A percentile compares a stretch with the other conserved stretches of the same genome.
Evolutionary conservation across 2,113 vertebrate genomes (phyloP).

Genomic region (Nibea albiflora): DNA sequence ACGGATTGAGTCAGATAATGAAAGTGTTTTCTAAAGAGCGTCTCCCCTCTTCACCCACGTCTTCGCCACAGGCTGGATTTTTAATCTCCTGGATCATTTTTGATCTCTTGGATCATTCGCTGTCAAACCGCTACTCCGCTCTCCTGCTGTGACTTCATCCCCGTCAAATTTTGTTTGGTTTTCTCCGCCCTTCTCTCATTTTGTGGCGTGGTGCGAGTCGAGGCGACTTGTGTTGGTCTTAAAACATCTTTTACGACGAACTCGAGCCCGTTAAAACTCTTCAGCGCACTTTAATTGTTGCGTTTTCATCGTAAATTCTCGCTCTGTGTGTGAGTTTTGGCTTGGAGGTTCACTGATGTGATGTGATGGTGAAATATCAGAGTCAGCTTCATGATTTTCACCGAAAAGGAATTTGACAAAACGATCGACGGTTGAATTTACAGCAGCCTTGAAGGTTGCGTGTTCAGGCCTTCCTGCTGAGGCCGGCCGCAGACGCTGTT

Average conservation of each 20-base stretch:
- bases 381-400: not conserved
- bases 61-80: constrained; percentile 61
- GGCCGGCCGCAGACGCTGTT: no score
- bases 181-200: not conserved
- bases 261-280: not conserved
- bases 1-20: constrained; percentile 65
- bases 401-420: not conserved
- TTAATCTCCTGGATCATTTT: constrained; percentile 75
- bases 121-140: constrained; percentile 36
- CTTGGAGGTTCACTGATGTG: not conserved
- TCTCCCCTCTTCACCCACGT: constrained; percentile 36
- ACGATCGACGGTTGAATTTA: no score
- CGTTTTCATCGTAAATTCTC: constrained; percentile 22
- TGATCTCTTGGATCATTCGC: constrained; percentile 66
- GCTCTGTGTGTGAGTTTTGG: not conserved
- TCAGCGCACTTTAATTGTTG: not conserved
- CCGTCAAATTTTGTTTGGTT: not conserved
- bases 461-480: no score
- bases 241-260: constrained; percentile 25
- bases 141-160: not conserved
- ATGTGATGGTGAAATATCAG: no score
- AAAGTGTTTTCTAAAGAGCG: constrained; percentile 56
- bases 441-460: no score
- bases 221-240: constrained; percentile 31
- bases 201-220: constrained; percentile 2